Base-by-base conservation (phyloP, 2,888 invertebrate genomes). In the Zeuzera pyrina region DNA sequence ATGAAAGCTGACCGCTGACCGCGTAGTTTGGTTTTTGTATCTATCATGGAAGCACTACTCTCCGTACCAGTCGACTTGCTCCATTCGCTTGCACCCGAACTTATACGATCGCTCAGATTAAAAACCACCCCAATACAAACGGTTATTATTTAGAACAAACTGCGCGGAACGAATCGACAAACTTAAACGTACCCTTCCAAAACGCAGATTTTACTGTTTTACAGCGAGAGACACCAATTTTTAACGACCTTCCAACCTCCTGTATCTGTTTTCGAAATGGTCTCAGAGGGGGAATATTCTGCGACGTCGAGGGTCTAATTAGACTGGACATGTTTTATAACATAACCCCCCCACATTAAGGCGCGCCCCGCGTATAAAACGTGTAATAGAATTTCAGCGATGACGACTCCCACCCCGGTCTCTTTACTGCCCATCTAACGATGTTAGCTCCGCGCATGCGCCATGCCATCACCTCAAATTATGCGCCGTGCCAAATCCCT, bases 311-410 rank as follows among this genome's bases (percentile, higher is more conserved):
- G 55, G 70, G 54, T 69, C 76, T 60, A 47, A 51, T 53, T 65
- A 64, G 65, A 69, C 66, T 67, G 69, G 76, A 57, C 59, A 62
- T 64, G 69, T 68, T 69, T 71, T 68, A 74, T 65, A 63, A 64
- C 63, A 52, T 64, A 59, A 55, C 66, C 69, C 65, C 67, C 48
- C 35, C 34, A 30, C 61, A 68, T 70, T 67, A 71, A 67, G 70
- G 68, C 68, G 60, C 64, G 64, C 66, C 68, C 61, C 64, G 65
- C 62, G 71, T 73, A 76, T 78, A 77, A 76, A 78, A 73, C 69
- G 71, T 62, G 74, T 79, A 79, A 79, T 79, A 79, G 79, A 79
- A 79, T 79, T 79, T 70, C 72, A 64, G 66, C 56, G 68, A 67
- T 66, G 71, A 70, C 65, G 57, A 57, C 57, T 53, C 64, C 49